Evolutionary conservation across 2,797 vertebrate species (phyloP), one percentile per base, ranked within the genome.

Genomic region (Pteropus rufus): DNA sequence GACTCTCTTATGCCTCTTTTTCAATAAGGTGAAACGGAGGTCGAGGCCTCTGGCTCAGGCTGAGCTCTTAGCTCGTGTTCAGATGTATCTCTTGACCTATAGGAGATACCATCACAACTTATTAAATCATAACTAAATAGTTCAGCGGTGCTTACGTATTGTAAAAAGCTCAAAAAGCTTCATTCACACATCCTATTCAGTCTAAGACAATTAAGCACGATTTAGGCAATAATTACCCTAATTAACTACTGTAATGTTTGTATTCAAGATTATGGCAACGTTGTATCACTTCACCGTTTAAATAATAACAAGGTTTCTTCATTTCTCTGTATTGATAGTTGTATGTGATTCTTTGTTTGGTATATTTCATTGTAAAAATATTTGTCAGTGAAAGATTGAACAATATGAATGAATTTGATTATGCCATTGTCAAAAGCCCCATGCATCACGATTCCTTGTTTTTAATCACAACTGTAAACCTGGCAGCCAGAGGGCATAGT

Each of bases 401-500:
- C 99, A 99, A 99, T 99, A 99, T 99, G 98, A 99, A 99, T 99
- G 99, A 99, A 99, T 99, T 99, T 99, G 99, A 99, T 99, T 99
- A 99, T 97, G 97, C 99, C 98, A 99, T 99, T 99, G 99, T 99
- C 99, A 99, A 99, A 99, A 99, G 98, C 99, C 98, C 99, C 99
- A 99, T 99, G 99, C 99, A 99, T 99, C 99, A 99, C 99, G 99
- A 99, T 99, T 99, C 99, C 99, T 99, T 99, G 99, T 99, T 99
- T 99, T 99, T 99, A 99, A 99, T 99, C 99, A 99, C 99, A 99
- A 99, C 99, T 99, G 99, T 99, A 99, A 99, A 99, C 98, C 99
- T 98, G 98, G 98, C 98, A 98, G 99, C 99, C 99, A 98, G 98
- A 98, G 99, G 99, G 99, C 99, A 98, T 98, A 98, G 98, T 99